Evolutionary conservation across 2,113 vertebrate species (phyloP).

Genomic region (Cololabis saira): DNA sequence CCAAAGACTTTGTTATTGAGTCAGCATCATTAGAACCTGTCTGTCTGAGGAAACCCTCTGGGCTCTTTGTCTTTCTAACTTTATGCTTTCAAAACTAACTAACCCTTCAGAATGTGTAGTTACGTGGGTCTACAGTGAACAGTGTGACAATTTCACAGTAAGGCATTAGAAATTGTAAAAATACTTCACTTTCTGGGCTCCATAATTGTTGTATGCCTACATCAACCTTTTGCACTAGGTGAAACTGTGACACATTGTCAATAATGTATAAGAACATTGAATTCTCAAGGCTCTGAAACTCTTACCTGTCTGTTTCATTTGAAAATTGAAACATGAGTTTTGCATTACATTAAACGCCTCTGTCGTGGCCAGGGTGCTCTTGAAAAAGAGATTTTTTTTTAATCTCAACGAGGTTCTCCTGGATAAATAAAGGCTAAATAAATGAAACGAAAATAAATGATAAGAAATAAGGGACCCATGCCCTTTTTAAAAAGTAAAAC

Average conservation of each 20-base stretch:
- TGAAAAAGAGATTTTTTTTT: no score
- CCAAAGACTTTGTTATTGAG: conserved; percentile 48
- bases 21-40: conserved; percentile 54
- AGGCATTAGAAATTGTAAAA: neutral
- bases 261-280: neutral
- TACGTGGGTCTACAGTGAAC: neutral
- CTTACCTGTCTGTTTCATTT: neutral
- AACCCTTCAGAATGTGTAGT: neutral
- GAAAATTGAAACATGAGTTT: neutral
- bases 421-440: no score
- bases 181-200: neutral
- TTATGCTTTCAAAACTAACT: neutral
- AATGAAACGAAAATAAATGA: no score
- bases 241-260: neutral
- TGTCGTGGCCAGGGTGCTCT: no score
- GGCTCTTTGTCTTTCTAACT: conserved; percentile 1
- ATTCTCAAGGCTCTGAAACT: neutral
- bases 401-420: no score
- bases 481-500: neutral
- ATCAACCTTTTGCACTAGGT: neutral
- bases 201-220: neutral
- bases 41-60: conserved; percentile 35
- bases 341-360: neutral
- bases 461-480: neutral
- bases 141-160: neutral